phyloP scores from a whole-genome alignment of 37 sponge, comb jelly and placozoan species.

The Ephydatia muelleri region DNA sequence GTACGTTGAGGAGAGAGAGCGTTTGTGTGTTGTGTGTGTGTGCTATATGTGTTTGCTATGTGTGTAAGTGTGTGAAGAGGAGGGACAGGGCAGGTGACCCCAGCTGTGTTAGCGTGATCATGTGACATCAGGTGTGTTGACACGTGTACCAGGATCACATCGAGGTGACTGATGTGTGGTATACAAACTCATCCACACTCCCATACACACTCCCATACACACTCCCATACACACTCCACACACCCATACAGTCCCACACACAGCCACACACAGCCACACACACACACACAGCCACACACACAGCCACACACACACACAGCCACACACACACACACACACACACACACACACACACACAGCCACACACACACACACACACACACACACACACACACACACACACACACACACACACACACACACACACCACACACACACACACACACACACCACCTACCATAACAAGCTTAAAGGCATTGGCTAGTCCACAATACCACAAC shows the following conservation, averaged over 20 bases:
- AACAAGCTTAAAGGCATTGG: slow-evolving; percentile 38
- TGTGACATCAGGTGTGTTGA: too few relatives aligned
- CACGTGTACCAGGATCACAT: too few relatives aligned
- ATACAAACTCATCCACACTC: too few relatives aligned
- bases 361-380: slow-evolving; percentile 33
- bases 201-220: too few relatives aligned
- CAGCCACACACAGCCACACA: neutral
- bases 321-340: neutral
- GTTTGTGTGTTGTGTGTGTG: too few relatives aligned
- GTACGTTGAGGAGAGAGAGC: too few relatives aligned
- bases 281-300: neutral
- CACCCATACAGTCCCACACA: neutral
- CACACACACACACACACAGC: slow-evolving; percentile 28
- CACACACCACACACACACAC: slow-evolving; percentile 21
- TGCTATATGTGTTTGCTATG: too few relatives aligned
- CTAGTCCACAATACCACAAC: slow-evolving; percentile 58
- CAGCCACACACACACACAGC: neutral
- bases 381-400: slow-evolving; percentile 19
- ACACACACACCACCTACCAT: slow-evolving; percentile 43
- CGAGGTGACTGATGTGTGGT: too few relatives aligned
- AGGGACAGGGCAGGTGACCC: too few relatives aligned
- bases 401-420: neutral
- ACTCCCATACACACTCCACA: neutral
- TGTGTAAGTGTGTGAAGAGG: too few relatives aligned
- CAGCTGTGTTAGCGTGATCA: too few relatives aligned